Evolutionary conservation across 92 coral and sea anemone species (phyloP).

Genomic region (Palythoa heliodiscus): DNA sequence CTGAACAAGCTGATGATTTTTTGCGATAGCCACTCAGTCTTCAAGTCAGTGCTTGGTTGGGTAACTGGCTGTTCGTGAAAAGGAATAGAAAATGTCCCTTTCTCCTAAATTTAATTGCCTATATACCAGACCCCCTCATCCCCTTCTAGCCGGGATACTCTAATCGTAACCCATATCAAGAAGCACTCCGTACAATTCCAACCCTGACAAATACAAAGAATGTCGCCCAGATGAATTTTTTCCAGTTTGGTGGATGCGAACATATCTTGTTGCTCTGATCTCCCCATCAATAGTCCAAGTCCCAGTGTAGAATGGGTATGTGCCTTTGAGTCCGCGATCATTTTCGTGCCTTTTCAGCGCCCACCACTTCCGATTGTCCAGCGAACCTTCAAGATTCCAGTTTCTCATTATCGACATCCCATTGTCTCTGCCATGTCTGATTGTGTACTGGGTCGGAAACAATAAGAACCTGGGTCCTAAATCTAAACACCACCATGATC

Average conservation of each 20-base stretch:
- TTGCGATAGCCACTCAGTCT: too few relatives aligned
- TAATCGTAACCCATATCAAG: constrained; percentile 52
- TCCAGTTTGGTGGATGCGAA: constrained; percentile 79
- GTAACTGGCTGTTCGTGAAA: too few relatives aligned
- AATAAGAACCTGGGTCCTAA: constrained; percentile 65
- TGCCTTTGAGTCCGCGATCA: constrained; percentile 77
- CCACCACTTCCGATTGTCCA: constrained; percentile 70
- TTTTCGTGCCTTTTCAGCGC: constrained; percentile 71
- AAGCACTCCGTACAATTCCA: constrained; percentile 75
- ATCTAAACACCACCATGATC: constrained; percentile 88
- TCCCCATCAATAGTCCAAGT: constrained; percentile 82
- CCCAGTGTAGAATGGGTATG: constrained; percentile 74
- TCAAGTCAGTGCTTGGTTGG: too few relatives aligned
- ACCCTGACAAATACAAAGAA: constrained; percentile 70
- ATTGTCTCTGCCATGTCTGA: constrained; percentile 85
- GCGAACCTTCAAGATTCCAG: constrained; percentile 86
- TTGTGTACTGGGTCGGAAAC: constrained; percentile 72
- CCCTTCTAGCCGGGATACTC: not conserved
- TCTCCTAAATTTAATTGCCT: too few relatives aligned
- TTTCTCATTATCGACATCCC: constrained; percentile 79
- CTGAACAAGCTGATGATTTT: too few relatives aligned
- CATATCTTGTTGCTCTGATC: constrained; percentile 69
- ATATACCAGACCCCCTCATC: not conserved
- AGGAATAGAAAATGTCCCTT: too few relatives aligned
- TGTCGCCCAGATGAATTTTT: constrained; percentile 82